Evolutionary conservation across 1,140 invertebrate species (phyloP).

Genomic region (Drosophila bifasciata): DNA sequence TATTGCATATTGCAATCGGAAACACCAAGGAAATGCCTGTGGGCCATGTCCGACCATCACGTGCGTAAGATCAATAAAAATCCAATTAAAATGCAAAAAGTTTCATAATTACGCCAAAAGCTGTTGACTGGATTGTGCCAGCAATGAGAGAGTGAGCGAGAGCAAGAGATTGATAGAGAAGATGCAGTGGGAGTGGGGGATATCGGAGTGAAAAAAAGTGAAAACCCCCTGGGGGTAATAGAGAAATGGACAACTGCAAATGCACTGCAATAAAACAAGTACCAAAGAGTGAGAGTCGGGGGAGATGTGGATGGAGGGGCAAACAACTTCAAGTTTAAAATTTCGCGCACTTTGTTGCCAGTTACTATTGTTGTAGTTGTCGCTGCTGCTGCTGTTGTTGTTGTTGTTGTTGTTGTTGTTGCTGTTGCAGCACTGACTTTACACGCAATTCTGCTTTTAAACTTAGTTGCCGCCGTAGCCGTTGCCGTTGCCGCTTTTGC

Average conservation of each 20-base stretch:
- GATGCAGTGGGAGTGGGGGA: too few relatives aligned
- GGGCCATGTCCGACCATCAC: constrained; percentile 50
- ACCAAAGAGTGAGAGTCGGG: constrained; percentile 10
- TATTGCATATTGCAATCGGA: constrained; percentile 40
- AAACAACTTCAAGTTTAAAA: constrained; percentile 48
- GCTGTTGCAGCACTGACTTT: constrained; percentile 49
- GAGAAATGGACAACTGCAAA: constrained; percentile 70
- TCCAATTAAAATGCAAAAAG: constrained; percentile 80
- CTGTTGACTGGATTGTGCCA: constrained; percentile 10
- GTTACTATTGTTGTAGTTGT: constrained; percentile 19
- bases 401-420: constrained; percentile 10
- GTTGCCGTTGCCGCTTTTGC: constrained; percentile 8
- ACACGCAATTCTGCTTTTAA: constrained; percentile 66
- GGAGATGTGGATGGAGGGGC: neutral
- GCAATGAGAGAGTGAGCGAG: neutral
- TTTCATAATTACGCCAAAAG: constrained; percentile 70
- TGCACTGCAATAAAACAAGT: constrained; percentile 60
- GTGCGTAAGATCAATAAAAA: constrained; percentile 82
- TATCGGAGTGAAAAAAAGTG: constrained; percentile 47
- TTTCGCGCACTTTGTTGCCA: constrained; percentile 56
- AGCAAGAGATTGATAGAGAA: too few relatives aligned
- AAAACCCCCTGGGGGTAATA: constrained; percentile 56
- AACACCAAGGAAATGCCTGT: constrained; percentile 21
- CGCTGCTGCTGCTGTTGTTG: constrained; percentile 6
- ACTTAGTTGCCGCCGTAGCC: constrained; percentile 32